Evolutionary conservation across 2,113 vertebrate genomes (phyloP).

Genomic region (Oceanodroma tethys): DNA sequence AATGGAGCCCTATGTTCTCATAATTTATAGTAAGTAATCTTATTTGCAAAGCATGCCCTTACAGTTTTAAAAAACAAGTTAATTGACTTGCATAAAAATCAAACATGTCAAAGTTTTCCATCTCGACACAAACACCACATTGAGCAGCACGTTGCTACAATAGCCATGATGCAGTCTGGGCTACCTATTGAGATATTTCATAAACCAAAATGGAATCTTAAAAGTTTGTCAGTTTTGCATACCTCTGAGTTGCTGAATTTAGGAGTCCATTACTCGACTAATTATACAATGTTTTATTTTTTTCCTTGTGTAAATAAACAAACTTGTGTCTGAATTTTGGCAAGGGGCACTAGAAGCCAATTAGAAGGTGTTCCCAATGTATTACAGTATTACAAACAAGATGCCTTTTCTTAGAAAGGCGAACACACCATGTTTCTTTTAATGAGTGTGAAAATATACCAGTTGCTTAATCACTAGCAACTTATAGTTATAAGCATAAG

Average conservation of each 20-base stretch:
- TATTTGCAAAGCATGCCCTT: constrained; percentile 84
- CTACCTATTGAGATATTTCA: constrained; percentile 71
- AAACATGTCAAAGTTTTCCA: constrained; percentile 80
- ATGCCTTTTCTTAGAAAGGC: constrained; percentile 81
- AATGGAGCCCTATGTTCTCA: constrained; percentile 81
- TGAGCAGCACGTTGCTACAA: constrained; percentile 75
- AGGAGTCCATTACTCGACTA: constrained; percentile 78
- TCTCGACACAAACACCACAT: constrained; percentile 75
- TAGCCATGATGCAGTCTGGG: constrained; percentile 75
- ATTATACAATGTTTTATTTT: constrained; percentile 82
- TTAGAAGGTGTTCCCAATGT: constrained; percentile 81
- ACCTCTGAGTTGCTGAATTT: constrained; percentile 76
- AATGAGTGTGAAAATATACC: constrained; percentile 79
- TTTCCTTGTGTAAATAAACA: constrained; percentile 80
- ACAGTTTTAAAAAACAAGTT: constrained; percentile 82
- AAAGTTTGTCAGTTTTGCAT: constrained; percentile 79
- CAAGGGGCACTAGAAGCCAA: constrained; percentile 76
- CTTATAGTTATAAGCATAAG: constrained; percentile 62
- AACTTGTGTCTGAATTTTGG: constrained; percentile 81
- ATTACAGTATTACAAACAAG: constrained; percentile 81
- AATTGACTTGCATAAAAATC: constrained; percentile 84
- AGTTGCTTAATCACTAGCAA: constrained; percentile 78
- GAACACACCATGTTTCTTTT: constrained; percentile 78
- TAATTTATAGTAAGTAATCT: constrained; percentile 85
- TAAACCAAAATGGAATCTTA: constrained; percentile 81